Conservation (phyloP, 2,797 vertebrate genomes). For the Halcyon leucocephala region DNA sequence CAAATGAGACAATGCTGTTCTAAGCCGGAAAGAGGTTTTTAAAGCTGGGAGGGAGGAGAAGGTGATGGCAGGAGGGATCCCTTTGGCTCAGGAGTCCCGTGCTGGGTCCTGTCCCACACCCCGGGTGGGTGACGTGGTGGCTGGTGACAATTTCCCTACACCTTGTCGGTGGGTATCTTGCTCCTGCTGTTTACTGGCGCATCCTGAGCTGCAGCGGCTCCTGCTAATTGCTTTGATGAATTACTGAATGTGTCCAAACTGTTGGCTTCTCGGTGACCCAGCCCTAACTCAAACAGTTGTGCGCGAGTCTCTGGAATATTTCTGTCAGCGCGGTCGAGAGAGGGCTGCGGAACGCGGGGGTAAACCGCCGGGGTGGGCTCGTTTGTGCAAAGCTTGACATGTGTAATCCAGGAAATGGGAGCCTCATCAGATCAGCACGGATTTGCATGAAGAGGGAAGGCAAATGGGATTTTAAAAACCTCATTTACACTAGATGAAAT, state of each 20-base stretch:
- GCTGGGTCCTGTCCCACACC: neutral
- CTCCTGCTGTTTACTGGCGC: neutral
- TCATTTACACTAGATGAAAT: conserved; percentile 64
- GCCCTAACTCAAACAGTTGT: conserved; percentile 25
- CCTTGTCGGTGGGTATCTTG: neutral
- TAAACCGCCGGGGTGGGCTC: conserved; percentile 43
- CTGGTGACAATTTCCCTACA: neutral
- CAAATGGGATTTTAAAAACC: conserved; percentile 72
- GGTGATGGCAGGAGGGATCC: neutral
- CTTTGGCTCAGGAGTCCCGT: neutral
- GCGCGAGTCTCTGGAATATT: conserved; percentile 53
- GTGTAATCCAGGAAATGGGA: conserved; percentile 69
- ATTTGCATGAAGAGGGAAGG: conserved; percentile 62
- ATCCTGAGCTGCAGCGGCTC: neutral
- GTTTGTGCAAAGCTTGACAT: conserved; percentile 55
- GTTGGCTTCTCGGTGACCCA: conserved; percentile 23
- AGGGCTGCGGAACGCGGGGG: neutral
- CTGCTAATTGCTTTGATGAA: conserved; percentile 5
- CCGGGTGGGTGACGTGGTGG: rapidly evolving
- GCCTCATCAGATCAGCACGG: conserved; percentile 70
- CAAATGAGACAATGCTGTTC: neutral
- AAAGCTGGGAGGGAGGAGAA: neutral
- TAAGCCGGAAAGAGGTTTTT: neutral
- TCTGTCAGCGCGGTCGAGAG: neutral
- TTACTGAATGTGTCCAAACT: conserved; percentile 2